Base-by-base conservation (phyloP, 2,888 invertebrate genomes). In the Malacosoma neustria region DNA sequence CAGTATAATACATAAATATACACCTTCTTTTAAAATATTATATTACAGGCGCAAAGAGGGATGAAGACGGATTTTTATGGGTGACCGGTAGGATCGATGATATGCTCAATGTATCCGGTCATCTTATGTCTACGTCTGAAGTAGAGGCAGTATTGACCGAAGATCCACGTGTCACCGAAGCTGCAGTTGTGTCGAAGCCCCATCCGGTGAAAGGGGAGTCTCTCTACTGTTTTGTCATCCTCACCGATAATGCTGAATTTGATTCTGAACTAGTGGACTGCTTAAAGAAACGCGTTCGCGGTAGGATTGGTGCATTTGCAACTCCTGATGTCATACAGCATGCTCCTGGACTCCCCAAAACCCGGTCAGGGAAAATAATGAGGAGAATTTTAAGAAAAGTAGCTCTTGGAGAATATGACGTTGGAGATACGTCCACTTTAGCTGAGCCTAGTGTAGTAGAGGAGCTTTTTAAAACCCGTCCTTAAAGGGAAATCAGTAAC, bases 341-440 rank as follows among this genome's bases (percentile, higher is more conserved):
- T 69, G 98, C 98, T 0, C 96, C 97, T 0, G 94, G 93, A 0
- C 85, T 99, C 45, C 99, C 99, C 0, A 98, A 99, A 80, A 98
- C 98, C 0, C 89, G 98, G 34, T 98, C 98, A 0, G 99, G 99
- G 1, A 99, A 99, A 84, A 98, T 99, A 43, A 98, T 99, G 96
- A 89, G 99, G 42, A 89, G 99, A 46, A 93, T 99, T 40, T 85
- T 99, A 43, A 89, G 98, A 45, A 97, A 98, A 81, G 92, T 99
- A 9, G 98, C 99, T 0, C 80, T 93, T 2, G 95, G 95, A 30
- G 97, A 98, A 65, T 87, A 81, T 33, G 91, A 97, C 50, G 90
- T 99, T 30, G 99, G 99, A 3, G 99, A 99, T 76, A 92, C 91
- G 1, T 95, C 97, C 33, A 98, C 99, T 0, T 82, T 99, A 50